Conservation (phyloP, 2,888 invertebrate species). For the Hyles lineata region DNA sequence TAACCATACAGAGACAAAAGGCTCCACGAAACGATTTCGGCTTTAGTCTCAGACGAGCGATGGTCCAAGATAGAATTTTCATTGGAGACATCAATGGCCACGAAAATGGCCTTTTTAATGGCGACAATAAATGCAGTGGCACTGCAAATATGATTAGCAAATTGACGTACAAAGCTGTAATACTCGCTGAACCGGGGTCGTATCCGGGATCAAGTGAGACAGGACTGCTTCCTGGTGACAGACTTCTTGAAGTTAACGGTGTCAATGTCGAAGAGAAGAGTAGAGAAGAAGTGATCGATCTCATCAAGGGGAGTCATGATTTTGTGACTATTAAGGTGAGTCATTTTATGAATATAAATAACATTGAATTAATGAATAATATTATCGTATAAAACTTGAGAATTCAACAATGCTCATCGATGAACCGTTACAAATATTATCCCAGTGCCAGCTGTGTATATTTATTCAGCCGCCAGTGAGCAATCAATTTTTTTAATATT, state of each 20-base stretch:
- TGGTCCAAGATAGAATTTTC: conserved; percentile 89
- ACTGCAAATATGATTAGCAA: conserved; percentile 66
- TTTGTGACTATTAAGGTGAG: conserved; percentile 93
- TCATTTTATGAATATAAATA: conserved; percentile 37
- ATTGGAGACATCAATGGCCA: conserved; percentile 72
- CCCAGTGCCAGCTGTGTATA: background rate
- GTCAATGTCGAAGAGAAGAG: conserved; percentile 93
- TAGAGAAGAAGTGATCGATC: conserved; percentile 96
- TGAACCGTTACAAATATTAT: conserved; percentile 29
- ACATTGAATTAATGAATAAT: background rate
- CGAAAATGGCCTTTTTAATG: conserved; percentile 65
- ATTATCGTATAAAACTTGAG: conserved; percentile 26
- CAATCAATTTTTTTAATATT: conserved; percentile 6
- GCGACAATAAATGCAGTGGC: conserved; percentile 71
- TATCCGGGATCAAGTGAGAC: conserved; percentile 91
- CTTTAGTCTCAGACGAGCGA: conserved; percentile 95
- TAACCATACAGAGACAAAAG: conserved; percentile 91
- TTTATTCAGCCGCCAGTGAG: background rate
- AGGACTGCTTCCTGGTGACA: conserved; percentile 97
- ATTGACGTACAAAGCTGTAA: conserved; percentile 89
- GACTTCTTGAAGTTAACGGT: conserved; percentile 95
- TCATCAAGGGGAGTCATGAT: conserved; percentile 94
- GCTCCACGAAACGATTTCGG: conserved; percentile 96
- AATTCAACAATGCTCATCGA: background rate
- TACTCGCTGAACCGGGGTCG: conserved; percentile 95